Percentiles rank a stretch among this genome's conserved stretches.
These are phyloP conservation scores for Caenorhabditis angaria DNA, from an alignment of 2,888 invertebrate genomes.

Conservation along the genomic window DNA sequence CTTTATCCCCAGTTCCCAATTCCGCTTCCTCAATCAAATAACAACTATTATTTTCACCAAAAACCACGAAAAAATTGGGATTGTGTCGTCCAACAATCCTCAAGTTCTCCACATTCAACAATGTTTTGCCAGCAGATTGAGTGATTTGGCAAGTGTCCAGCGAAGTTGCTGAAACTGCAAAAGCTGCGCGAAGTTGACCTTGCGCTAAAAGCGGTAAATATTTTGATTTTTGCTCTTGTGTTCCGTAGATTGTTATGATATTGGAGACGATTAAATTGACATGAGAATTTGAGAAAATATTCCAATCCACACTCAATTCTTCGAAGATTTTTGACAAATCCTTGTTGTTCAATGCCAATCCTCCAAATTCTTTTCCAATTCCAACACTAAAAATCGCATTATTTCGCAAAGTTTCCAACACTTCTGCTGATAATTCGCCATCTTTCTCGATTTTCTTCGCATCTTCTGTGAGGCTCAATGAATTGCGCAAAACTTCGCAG, in stretches of 20 bases:
- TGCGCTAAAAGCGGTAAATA: slow-evolving; percentile 49
- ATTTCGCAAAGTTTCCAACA: slow-evolving; percentile 48
- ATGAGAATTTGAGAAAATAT: slow-evolving; percentile 47
- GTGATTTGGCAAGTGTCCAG: background rate
- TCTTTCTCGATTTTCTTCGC: slow-evolving; percentile 41
- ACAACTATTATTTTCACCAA: slow-evolving; percentile 53
- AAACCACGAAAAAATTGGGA: slow-evolving; percentile 66
- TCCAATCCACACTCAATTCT: slow-evolving; percentile 58
- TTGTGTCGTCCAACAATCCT: slow-evolving; percentile 56
- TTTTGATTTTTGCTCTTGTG: slow-evolving; percentile 44
- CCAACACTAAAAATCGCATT: slow-evolving; percentile 53
- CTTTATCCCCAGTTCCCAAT: slow-evolving; percentile 42
- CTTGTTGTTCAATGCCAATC: slow-evolving; percentile 65
- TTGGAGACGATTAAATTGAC: slow-evolving; percentile 44
- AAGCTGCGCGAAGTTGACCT: slow-evolving; percentile 44
- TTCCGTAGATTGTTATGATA: slow-evolving; percentile 51
- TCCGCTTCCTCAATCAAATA: slow-evolving; percentile 55
- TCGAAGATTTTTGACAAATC: slow-evolving; percentile 63
- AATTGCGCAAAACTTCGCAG: slow-evolving; percentile 40
- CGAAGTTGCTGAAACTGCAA: slow-evolving; percentile 18
- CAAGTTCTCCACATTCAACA: slow-evolving; percentile 49
- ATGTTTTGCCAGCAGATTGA: slow-evolving; percentile 40
- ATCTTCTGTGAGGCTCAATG: slow-evolving; percentile 42
- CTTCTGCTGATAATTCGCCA: slow-evolving; percentile 42
- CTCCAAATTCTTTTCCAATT: slow-evolving; percentile 64